phyloP scores from a whole-genome alignment of 2,888 invertebrate species.

The Scrobipalpa costella region DNA sequence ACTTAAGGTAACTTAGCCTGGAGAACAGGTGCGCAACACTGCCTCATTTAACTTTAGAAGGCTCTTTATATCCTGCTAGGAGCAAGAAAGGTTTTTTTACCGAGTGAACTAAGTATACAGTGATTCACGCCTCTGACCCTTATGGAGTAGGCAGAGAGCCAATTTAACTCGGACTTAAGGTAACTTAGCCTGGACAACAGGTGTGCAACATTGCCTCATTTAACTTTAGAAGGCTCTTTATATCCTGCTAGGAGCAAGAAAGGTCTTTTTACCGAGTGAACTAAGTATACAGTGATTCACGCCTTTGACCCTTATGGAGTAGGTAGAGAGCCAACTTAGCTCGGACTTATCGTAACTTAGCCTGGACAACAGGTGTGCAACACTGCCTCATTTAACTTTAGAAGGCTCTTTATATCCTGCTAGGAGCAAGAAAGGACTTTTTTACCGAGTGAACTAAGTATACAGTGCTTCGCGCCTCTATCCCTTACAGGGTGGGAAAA shows the following conservation, averaged over 20 bases:
- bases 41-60: conserved; percentile 49
- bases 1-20: neutral
- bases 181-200: conserved; percentile 41
- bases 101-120: no score
- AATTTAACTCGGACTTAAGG: neutral
- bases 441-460: no score
- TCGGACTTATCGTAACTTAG: conserved; percentile 8
- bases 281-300: no score
- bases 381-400: conserved; percentile 46
- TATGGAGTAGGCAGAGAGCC: neutral
- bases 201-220: conserved; percentile 43
- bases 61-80: conserved; percentile 37
- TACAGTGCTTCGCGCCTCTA: no score
- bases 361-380: conserved; percentile 47
- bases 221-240: no score
- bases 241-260: no score
- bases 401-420: conserved; percentile 41
- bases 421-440: no score
- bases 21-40: conserved; percentile 47
- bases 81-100: no score
- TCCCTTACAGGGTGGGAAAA: no score
- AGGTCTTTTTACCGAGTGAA: no score
- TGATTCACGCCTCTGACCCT: no score
- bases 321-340: neutral
- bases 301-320: no score